Percentiles rank a stretch among this genome's conserved stretches.
Conservation (phyloP, 2,888 invertebrate genomes). For the Troglohyphantes excavatus region DNA sequence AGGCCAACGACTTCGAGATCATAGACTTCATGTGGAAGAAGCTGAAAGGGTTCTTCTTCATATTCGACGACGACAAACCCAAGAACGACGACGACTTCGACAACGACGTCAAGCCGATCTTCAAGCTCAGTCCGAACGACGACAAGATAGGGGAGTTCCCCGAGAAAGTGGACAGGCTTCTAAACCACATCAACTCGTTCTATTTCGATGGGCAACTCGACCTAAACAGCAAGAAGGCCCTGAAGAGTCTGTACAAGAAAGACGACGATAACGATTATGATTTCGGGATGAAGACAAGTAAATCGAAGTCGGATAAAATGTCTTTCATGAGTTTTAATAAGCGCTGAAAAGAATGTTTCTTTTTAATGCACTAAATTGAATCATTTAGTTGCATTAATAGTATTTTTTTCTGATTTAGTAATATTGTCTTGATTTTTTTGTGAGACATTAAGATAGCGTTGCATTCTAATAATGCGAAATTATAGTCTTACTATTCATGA, state of each 20-base stretch:
- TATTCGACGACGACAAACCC: conserved; percentile 71
- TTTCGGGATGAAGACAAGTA: conserved; percentile 63
- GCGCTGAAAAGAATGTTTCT: conserved; percentile 21
- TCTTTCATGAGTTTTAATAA: conserved; percentile 65
- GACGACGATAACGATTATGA: conserved; percentile 75
- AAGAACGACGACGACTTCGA: conserved; percentile 62
- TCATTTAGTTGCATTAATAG: neutral
- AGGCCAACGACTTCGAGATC: conserved; percentile 83
- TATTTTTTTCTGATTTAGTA: no score
- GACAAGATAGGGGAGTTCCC: conserved; percentile 80
- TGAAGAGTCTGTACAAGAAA: conserved; percentile 77
- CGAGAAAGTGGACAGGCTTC: conserved; percentile 80
- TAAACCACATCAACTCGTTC: conserved; percentile 80
- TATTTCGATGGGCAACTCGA: conserved; percentile 81
- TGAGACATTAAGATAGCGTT: no score
- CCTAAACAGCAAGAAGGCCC: conserved; percentile 79
- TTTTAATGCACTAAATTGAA: neutral
- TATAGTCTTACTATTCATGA: neutral
- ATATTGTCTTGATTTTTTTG: no score
- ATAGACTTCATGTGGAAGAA: conserved; percentile 82
- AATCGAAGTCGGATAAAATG: conserved; percentile 49
- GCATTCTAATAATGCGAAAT: neutral
- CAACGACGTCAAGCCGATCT: conserved; percentile 66
- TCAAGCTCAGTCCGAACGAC: conserved; percentile 66
- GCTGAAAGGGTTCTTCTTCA: conserved; percentile 80